Evolutionary conservation across 2,888 invertebrate genomes (phyloP).

Genomic region (Tineola bisselliella): DNA sequence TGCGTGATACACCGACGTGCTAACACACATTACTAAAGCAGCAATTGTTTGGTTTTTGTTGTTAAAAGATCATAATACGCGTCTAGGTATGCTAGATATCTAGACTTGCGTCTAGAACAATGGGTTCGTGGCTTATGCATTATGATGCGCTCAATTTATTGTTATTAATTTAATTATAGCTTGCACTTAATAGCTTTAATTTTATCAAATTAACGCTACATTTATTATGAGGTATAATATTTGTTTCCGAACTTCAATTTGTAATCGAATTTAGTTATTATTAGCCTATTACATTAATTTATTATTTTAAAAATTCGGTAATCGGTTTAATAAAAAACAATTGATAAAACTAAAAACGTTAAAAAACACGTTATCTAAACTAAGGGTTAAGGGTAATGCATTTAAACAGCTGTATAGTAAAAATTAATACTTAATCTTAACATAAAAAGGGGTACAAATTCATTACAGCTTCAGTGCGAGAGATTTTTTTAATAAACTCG

Average conservation of each 20-base stretch:
- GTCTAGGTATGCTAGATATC: conserved; percentile 5
- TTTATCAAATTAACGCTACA: neutral
- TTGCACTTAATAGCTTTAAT: neutral
- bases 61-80: neutral
- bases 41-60: neutral
- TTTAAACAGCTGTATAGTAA: neutral
- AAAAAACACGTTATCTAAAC: too few relatives aligned
- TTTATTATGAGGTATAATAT: too few relatives aligned
- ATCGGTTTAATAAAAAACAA: too few relatives aligned
- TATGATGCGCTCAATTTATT: neutral
- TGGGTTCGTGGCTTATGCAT: neutral
- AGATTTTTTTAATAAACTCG: conserved; percentile 34
- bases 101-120: neutral
- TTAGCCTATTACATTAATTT: too few relatives aligned
- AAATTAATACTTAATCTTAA: conserved; percentile 4
- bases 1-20: too few relatives aligned
- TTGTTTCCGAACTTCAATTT: too few relatives aligned
- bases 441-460: conserved; percentile 23
- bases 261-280: too few relatives aligned
- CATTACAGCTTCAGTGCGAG: conserved; percentile 20
- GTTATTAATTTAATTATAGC: neutral
- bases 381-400: too few relatives aligned
- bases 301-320: too few relatives aligned
- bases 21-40: too few relatives aligned
- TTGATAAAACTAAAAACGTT: too few relatives aligned